Conservation (phyloP, 2,888 invertebrate genomes). For the Herminia tarsipennalis region DNA sequence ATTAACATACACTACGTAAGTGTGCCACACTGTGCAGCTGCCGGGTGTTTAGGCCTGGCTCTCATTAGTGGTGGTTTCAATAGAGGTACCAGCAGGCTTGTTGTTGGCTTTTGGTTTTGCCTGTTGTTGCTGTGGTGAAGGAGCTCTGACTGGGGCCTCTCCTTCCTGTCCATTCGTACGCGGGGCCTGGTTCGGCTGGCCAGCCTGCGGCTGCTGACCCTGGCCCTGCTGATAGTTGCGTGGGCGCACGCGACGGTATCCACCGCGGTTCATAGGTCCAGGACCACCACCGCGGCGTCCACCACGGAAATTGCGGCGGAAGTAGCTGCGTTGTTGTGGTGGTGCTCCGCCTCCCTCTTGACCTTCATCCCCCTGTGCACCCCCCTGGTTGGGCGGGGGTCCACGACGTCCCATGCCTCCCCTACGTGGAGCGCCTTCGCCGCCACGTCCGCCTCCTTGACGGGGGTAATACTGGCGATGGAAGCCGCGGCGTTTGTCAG, state of each 20-base stretch:
- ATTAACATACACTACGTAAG: slow-evolving; percentile 70
- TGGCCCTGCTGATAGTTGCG: slow-evolving; percentile 66
- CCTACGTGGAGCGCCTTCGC: slow-evolving; percentile 86
- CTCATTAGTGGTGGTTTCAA: slow-evolving; percentile 80
- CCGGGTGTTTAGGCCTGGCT: slow-evolving; percentile 76
- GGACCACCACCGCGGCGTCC: slow-evolving; percentile 84
- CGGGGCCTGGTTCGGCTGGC: slow-evolving; percentile 46
- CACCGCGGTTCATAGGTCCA: slow-evolving; percentile 76
- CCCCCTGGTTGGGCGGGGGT: slow-evolving; percentile 76
- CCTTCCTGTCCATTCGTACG: slow-evolving; percentile 69
- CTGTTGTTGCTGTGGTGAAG: slow-evolving; percentile 59
- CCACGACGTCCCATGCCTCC: slow-evolving; percentile 86
- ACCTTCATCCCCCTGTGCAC: slow-evolving; percentile 78
- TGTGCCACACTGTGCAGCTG: slow-evolving; percentile 59
- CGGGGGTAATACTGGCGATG: slow-evolving; percentile 86
- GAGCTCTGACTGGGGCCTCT: slow-evolving; percentile 56
- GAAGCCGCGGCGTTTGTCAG: slow-evolving; percentile 93
- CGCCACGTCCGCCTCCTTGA: slow-evolving; percentile 81
- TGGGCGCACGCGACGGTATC: slow-evolving; percentile 73
- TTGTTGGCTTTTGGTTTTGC: slow-evolving; percentile 66
- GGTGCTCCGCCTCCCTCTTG: slow-evolving; percentile 73
- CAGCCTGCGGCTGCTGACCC: slow-evolving; percentile 32
- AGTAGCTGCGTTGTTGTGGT: slow-evolving; percentile 86
- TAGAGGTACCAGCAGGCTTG: slow-evolving; percentile 72
- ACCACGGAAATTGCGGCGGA: slow-evolving; percentile 91